Evolutionary conservation across 2,113 vertebrate species (phyloP), one percentile per base, ranked within the genome.

Genomic region (Notechis scutatus): DNA sequence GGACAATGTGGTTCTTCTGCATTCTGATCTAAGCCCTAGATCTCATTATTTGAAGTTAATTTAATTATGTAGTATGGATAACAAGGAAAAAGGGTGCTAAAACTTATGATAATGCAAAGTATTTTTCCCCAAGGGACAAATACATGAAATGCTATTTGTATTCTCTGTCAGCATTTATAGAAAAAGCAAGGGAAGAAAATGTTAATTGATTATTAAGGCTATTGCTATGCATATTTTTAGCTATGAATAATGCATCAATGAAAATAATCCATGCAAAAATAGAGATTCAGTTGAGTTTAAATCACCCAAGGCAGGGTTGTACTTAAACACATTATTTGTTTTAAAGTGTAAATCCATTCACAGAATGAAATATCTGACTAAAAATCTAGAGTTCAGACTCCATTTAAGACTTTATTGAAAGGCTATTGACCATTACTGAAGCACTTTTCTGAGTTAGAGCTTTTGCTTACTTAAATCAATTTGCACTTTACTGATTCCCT

Each of bases 311-410:
- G 47, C 34, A 52, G 12, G 57, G 90, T 56, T 57, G 74, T 24
- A 93, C 45, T 54, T 56, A 64, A 92, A 89, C 8, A 90, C 74
- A 59, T 92, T n/a, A 59, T 34, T 94, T 93, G 47, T 92, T 93
- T 94, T 94, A 64, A 93, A 92, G 11, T 91, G 21, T 88, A 93
- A 96, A 88, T 55, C 93, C 85, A 64, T 90, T 18, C 61, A 92
- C 93, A 88, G 74, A 23, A n/a, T 85, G 64, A 91, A 59, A 74
- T 81, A 39, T 45, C 90, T 94, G 90, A 61, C 89, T 94, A 88
- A 18, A 57, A 0, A 81, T 92, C 90, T 86, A 93, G 64, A 86
- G 29, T 90, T 61, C 45, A 54, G 91, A 86, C 0, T 7, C 92
- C 87, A 23, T 90, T 93, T 92, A n/a, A 11, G 56, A 64, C 74